phyloP scores from a whole-genome alignment of 1,140 invertebrate species.

The Euura lappo region DNA sequence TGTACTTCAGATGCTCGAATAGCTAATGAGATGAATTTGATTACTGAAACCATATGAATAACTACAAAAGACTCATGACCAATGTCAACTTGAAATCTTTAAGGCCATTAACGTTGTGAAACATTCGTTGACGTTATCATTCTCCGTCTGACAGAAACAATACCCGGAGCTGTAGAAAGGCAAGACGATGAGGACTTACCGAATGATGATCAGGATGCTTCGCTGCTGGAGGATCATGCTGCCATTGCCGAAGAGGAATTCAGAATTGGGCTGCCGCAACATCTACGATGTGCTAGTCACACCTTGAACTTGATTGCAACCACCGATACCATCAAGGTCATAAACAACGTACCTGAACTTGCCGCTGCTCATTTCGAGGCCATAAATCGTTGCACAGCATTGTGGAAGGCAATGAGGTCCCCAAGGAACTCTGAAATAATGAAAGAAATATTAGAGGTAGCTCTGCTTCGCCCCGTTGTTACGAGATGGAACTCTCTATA shows the following conservation, averaged over 20 bases:
- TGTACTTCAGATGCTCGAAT: too few relatives aligned
- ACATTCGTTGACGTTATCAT: not conserved
- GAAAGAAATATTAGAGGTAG: not conserved
- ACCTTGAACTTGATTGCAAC: conserved; percentile 19
- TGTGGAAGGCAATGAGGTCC: conserved; percentile 18
- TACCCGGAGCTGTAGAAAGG: not conserved
- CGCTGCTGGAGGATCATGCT: conserved; percentile 9
- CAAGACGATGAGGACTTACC: conserved; percentile 2
- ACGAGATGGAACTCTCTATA: conserved; percentile 23
- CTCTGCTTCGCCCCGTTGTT: conserved; percentile 10
- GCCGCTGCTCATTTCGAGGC: conserved; percentile 5
- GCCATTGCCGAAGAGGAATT: not conserved
- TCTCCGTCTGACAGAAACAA: not conserved
- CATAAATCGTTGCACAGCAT: not conserved
- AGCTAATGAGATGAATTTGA: not conserved
- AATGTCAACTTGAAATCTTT: not conserved
- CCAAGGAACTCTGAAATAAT: conserved; percentile 6
- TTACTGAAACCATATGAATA: not conserved
- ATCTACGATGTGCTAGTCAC: conserved; percentile 19
- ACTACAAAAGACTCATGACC: not conserved
- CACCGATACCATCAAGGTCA: conserved; percentile 5
- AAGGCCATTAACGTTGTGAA: not conserved
- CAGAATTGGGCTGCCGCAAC: not conserved
- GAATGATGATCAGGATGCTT: not conserved
- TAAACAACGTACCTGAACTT: not conserved